Conservation (phyloP, 2,888 invertebrate genomes). For the Drosophila neotestacea region DNA sequence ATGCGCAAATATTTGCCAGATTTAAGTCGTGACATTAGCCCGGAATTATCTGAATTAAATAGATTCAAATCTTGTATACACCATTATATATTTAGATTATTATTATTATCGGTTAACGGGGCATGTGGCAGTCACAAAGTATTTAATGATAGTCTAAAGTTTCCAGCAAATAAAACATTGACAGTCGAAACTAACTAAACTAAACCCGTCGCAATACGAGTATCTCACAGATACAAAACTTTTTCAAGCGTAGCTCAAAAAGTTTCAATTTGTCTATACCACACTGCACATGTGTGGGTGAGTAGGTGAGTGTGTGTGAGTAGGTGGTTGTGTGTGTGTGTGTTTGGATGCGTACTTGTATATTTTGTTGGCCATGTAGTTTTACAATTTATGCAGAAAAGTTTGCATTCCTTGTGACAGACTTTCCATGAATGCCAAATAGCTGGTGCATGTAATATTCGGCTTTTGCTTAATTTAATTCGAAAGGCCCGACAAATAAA, state of each 20-base stretch:
- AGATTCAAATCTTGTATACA: slow-evolving; percentile 5
- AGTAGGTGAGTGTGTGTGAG: slow-evolving; percentile 10
- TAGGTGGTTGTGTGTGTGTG: slow-evolving; percentile 8
- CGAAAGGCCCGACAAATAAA: slow-evolving; percentile 49
- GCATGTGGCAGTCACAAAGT: slow-evolving; percentile 15
- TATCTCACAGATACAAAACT: slow-evolving; percentile 64
- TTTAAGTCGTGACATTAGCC: slow-evolving; percentile 38
- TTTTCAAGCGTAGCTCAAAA: slow-evolving; percentile 66
- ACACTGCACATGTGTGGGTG: not conserved
- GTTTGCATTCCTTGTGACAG: slow-evolving; percentile 38
- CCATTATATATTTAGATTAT: not conserved
- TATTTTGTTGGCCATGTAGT: slow-evolving; percentile 54
- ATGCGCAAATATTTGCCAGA: slow-evolving; percentile 61
- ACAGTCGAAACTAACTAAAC: slow-evolving; percentile 41
- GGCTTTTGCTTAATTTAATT: slow-evolving; percentile 65
- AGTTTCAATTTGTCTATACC: slow-evolving; percentile 71
- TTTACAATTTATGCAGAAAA: slow-evolving; percentile 51
- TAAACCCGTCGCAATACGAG: slow-evolving; percentile 16
- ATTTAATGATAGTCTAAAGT: slow-evolving; percentile 46
- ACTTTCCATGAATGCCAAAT: slow-evolving; percentile 44
- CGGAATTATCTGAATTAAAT: slow-evolving; percentile 36
- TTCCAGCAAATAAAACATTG: slow-evolving; percentile 55
- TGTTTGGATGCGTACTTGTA: slow-evolving; percentile 38
- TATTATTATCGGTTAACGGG: slow-evolving; percentile 14
- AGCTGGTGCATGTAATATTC: slow-evolving; percentile 37